Percentiles rank a stretch among this genome's conserved stretches.
These are phyloP conservation scores for Philotrypesis tridentata DNA, from an alignment of 1,140 invertebrate species.

Conservation along the genomic window DNA sequence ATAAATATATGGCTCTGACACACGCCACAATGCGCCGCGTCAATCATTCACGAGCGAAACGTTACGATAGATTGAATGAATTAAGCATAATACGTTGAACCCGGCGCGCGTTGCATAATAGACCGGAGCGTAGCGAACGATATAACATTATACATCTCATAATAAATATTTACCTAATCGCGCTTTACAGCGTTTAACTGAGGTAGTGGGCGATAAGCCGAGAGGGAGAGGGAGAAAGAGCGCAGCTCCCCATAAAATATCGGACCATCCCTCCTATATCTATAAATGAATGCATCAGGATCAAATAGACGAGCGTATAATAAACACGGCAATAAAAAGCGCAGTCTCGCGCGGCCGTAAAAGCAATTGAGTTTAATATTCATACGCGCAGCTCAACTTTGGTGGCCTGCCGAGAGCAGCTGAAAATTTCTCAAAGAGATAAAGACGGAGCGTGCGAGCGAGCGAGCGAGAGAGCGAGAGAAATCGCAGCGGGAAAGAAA, in stretches of 20 bases:
- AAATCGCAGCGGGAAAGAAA: slow-evolving; percentile 35
- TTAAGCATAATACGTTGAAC: neutral
- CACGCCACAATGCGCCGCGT: neutral
- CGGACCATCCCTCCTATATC: neutral
- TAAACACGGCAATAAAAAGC: neutral
- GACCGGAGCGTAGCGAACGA: neutral
- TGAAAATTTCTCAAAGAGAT: slow-evolving; percentile 19
- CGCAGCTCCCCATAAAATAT: neutral
- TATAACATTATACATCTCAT: neutral
- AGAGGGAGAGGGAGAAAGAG: no score
- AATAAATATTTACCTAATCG: neutral
- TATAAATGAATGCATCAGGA: neutral
- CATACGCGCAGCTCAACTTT: neutral
- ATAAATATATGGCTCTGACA: no score
- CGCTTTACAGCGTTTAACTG: neutral
- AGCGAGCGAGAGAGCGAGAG: neutral
- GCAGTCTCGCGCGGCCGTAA: neutral
- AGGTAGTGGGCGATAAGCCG: neutral
- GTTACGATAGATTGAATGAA: neutral
- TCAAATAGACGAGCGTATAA: neutral
- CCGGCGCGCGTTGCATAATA: neutral
- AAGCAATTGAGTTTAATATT: slow-evolving; percentile 29
- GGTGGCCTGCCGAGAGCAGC: neutral
- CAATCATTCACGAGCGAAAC: neutral
- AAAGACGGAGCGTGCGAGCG: neutral